Base-by-base conservation (phyloP, 1,140 invertebrate species). In the Piezodorus guildinii region DNA sequence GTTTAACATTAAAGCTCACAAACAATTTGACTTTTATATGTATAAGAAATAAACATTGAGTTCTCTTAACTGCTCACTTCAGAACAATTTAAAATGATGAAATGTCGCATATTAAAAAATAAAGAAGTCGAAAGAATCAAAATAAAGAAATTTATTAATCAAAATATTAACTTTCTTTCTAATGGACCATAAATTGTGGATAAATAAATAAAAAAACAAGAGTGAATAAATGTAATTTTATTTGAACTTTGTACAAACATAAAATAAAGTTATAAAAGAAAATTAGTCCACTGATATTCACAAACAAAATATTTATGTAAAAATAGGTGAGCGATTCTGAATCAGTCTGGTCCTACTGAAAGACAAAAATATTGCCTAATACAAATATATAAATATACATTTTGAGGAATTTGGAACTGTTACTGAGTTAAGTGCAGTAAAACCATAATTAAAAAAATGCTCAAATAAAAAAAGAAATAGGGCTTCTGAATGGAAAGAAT, bases 301-400 rank as follows among this genome's bases (percentile, higher is more conserved):
- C 21, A 19, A 52, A 58, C 30, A 34, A 58, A 27, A 58, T 27
- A n/a, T 27, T n/a, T 23, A 27, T 58, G 54, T 58, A 58, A 58
- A 58, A 58, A 58, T 58, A 58, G 17, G 54, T 58, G 54, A 58
- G 54, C 54, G 54, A 58, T 58, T 58, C 54, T 58, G 54, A 27
- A 58, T 58, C 54, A 58, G 54, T 58, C 54, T 58, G 54, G 30
- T n/a, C 54, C 54, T 58, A 58, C 54, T 58, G 54, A 58, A 58
- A 58, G 54, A 58, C 54, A 58, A 58, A 58, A 27, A 58, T 27
- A 58, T 58, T 58, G 54, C 54, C 54, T 58, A 58, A 58, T 58
- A 58, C 16, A 58, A 52, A 21, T 58, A 58, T 58, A 58, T 27
- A n/a, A 58, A 16, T 23, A 34, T 58, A 23, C 19, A 58, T 23